Conservation (phyloP, 2,888 invertebrate species). For the Melinaea menophilus region DNA sequence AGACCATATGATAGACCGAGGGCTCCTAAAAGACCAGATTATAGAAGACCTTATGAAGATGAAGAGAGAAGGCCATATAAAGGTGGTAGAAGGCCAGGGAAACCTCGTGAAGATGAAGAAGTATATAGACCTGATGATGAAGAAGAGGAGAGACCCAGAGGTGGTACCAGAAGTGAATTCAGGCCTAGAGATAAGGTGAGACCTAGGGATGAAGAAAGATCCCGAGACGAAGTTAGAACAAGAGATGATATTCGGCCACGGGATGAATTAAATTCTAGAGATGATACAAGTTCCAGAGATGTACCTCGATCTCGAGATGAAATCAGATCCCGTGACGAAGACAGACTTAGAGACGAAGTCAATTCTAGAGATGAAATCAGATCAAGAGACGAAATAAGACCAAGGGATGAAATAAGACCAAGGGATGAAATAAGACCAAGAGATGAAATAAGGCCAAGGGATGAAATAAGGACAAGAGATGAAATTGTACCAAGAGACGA, state of each 20-base stretch:
- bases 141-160: constrained; percentile 39
- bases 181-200: constrained; percentile 36
- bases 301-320: constrained; percentile 38
- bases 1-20: constrained; percentile 61
- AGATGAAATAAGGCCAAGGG: constrained; percentile 36
- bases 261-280: constrained; percentile 46
- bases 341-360: constrained; percentile 43
- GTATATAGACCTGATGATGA: constrained; percentile 41
- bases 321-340: constrained; percentile 35
- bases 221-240: constrained; percentile 43
- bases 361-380: constrained; percentile 44
- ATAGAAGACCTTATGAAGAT: constrained; percentile 57
- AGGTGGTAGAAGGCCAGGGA: constrained; percentile 44
- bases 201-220: constrained; percentile 42
- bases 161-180: constrained; percentile 34
- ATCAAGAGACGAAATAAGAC: constrained; percentile 40
- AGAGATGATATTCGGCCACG: constrained; percentile 42
- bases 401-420: constrained; percentile 31
- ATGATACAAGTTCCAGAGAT: constrained; percentile 37
- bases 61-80: constrained; percentile 53
- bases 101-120: constrained; percentile 60
- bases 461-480: constrained; percentile 36
- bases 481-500: constrained; percentile 36
- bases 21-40: constrained; percentile 53
- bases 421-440: constrained; percentile 35